Evolutionary conservation across 2,888 invertebrate species (phyloP), one percentile per base, ranked within the genome.

Genomic region (Junonia oenone): DNA sequence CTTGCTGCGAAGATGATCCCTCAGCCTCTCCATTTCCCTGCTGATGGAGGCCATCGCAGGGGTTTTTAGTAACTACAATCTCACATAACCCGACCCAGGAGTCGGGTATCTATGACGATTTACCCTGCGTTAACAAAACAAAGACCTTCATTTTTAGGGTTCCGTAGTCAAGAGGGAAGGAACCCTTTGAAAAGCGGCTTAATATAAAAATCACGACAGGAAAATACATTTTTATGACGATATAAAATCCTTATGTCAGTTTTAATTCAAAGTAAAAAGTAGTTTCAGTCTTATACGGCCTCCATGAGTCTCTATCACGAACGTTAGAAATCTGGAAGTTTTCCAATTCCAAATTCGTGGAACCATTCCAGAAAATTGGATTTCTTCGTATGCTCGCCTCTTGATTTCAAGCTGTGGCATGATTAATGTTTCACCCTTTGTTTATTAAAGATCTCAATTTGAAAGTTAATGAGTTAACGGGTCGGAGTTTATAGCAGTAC

Each of bases 251-350:
- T 22, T 11, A 19, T 43, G 22, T 13, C 26, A 43, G n/a, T 43
- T 47, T 45, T 58, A 60, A 60, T 58, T 56, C 48, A 54, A 50
- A 61, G 43, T 50, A 55, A 57, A 52, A 51, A 45, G 53, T 51
- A 55, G 51, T 51, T 54, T 45, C 48, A 43, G 29, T 52, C 56
- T 58, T 55, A 60, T 52, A 60, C 56, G 53, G 56, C 51, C 58
- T 56, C 55, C 53, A 56, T 45, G 58, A 57, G 49, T 52, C 58
- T 62, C 55, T 54, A 63, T 64, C 62, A 61, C 54, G 59, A 56
- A 58, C 62, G 58, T 64, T 67, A 64, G 65, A 68, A 67, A 65
- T 63, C 64, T 68, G 67, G 68, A 68, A 67, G 65, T 65, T 67
- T 65, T 67, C 67, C 67, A 67, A 68, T 68, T 65, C 58, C 55